Evolutionary conservation across 2,113 vertebrate genomes (phyloP).

Genomic region (Prochilodus magdalenae): DNA sequence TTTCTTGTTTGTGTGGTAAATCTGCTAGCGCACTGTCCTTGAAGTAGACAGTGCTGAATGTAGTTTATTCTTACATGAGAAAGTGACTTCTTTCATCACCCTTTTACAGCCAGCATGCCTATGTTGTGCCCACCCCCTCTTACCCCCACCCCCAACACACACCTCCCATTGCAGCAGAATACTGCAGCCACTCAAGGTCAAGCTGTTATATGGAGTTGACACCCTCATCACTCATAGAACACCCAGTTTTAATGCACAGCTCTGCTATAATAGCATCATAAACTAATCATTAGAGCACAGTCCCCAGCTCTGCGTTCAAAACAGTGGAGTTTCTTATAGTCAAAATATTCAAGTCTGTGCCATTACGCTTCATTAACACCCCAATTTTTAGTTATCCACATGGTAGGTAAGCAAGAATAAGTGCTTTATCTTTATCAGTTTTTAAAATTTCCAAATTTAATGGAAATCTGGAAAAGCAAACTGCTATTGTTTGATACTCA

Average conservation of each 20-base stretch:
- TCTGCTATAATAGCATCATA: constrained; percentile 38
- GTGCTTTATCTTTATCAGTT: background rate
- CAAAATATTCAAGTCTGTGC: constrained; percentile 12
- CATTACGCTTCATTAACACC: background rate
- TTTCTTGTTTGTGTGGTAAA: background rate
- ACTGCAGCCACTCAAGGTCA: constrained; percentile 56
- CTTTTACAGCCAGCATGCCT: constrained; percentile 3
- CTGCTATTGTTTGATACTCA: background rate
- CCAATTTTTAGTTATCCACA: background rate
- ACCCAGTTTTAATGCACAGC: constrained; percentile 47
- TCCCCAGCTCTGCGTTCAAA: background rate
- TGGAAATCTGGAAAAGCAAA: background rate
- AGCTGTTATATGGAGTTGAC: constrained; percentile 44
- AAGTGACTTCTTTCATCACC: constrained; percentile 21
- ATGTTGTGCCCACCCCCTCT: background rate
- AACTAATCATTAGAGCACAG: constrained; percentile 34
- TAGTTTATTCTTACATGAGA: constrained; percentile 22
- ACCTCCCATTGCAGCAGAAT: constrained; percentile 2
- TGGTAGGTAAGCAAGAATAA: background rate
- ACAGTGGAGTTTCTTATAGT: constrained; percentile 3
- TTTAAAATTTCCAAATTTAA: background rate
- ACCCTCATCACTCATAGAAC: constrained; percentile 48
- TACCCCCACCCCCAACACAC: background rate
- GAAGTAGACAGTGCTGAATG: constrained; percentile 31
- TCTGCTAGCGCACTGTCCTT: constrained; percentile 34